Conservation (phyloP, 1,140 invertebrate species). For the Drosophila guanche region DNA sequence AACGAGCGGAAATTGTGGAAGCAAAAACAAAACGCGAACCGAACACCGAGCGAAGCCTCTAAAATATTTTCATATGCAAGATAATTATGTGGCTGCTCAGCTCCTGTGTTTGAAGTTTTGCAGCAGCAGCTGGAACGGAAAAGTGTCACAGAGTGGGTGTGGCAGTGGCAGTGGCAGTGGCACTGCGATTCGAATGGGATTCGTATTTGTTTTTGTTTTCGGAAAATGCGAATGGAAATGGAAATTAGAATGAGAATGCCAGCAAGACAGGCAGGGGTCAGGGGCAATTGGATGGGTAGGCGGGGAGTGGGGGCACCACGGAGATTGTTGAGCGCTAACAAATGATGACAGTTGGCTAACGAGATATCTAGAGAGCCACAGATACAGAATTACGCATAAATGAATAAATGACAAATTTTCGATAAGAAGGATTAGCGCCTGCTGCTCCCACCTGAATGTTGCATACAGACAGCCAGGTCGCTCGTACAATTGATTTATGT, state of each 20-base stretch:
- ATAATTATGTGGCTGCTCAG: constrained; percentile 61
- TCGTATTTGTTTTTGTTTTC: no score
- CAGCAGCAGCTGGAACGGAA: constrained; percentile 67
- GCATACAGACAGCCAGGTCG: background rate
- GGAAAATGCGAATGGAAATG: no score
- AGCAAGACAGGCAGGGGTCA: no score
- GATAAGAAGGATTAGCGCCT: constrained; percentile 60
- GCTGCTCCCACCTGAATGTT: constrained; percentile 45
- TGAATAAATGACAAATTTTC: constrained; percentile 68
- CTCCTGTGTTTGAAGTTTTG: constrained; percentile 53
- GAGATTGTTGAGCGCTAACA: constrained; percentile 51
- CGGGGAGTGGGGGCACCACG: background rate
- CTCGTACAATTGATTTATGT: constrained; percentile 31
- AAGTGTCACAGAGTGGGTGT: background rate
- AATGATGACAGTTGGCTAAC: constrained; percentile 79
- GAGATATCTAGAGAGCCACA: constrained; percentile 59
- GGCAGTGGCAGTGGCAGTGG: constrained; percentile 6
- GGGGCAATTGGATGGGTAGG: no score
- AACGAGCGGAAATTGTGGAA: constrained; percentile 24
- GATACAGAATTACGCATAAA: constrained; percentile 44
- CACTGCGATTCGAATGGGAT: constrained; percentile 11
- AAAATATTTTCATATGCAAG: constrained; percentile 76
- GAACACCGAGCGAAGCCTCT: constrained; percentile 56
- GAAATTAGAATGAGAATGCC: background rate
- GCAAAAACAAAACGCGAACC: constrained; percentile 7